phyloP scores from a whole-genome alignment of 2,113 vertebrate genomes.

The Microtus richardsoni region DNA sequence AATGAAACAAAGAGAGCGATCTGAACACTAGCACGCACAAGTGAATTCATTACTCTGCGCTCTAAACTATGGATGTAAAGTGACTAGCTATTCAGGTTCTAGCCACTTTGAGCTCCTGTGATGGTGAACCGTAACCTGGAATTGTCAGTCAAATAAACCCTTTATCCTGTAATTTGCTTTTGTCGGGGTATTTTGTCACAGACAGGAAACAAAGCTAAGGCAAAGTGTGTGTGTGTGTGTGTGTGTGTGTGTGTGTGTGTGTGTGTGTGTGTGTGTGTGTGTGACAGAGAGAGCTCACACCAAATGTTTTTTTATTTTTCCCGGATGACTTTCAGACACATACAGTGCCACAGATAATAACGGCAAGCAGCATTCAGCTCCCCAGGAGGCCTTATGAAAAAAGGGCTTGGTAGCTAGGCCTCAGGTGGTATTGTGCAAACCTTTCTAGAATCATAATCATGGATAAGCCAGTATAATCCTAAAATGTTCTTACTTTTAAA shows the following conservation, averaged over 20 bases:
- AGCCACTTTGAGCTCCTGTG: neutral
- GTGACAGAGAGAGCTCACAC: neutral
- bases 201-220: neutral
- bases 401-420: neutral
- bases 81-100: neutral
- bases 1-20: neutral
- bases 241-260: neutral
- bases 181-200: neutral
- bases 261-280: neutral
- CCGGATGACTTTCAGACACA: neutral
- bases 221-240: neutral
- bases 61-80: neutral
- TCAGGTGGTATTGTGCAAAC: neutral
- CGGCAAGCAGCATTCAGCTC: neutral
- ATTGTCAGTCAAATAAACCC: neutral
- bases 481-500: neutral
- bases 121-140: neutral
- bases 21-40: neutral
- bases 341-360: rapidly evolving
- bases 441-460: neutral
- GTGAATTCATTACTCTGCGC: neutral
- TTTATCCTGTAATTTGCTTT: neutral
- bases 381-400: neutral
- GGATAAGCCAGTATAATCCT: neutral
- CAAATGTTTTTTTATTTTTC: neutral